Conservation (phyloP, 2,888 invertebrate species). For the Parnassius apollo region DNA sequence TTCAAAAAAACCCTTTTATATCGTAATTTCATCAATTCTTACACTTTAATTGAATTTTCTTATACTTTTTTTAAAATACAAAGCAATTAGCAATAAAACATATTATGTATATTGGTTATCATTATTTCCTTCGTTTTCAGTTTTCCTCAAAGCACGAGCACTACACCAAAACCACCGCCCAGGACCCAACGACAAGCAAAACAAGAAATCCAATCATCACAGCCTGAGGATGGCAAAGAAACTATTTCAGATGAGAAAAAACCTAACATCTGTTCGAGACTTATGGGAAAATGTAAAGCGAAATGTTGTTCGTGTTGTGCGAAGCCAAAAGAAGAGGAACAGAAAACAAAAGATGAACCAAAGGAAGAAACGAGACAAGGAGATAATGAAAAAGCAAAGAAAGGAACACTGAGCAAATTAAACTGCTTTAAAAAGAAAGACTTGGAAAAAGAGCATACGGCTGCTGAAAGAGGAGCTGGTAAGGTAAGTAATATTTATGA, state of each 20-base stretch:
- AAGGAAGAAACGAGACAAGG: slow-evolving; percentile 31
- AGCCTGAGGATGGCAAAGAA: slow-evolving; percentile 34
- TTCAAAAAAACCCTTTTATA: too few species aligned
- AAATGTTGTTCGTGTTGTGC: slow-evolving; percentile 76
- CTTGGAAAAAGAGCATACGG: slow-evolving; percentile 54
- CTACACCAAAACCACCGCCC: slow-evolving; percentile 70
- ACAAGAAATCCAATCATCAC: slow-evolving; percentile 38
- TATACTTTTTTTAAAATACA: too few species aligned
- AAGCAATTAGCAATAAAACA: too few species aligned
- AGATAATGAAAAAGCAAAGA: slow-evolving; percentile 38
- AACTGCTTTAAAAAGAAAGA: slow-evolving; percentile 68
- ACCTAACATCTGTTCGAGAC: slow-evolving; percentile 62
- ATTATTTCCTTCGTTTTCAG: slow-evolving; percentile 39
- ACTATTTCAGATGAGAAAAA: slow-evolving; percentile 40
- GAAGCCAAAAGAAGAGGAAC: slow-evolving; percentile 52
- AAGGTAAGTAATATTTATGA: slow-evolving; percentile 51
- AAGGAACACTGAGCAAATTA: slow-evolving; percentile 55
- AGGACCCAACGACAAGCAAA: slow-evolving; percentile 53
- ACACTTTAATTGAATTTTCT: too few species aligned
- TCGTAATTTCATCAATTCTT: too few species aligned
- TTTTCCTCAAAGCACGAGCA: slow-evolving; percentile 73
- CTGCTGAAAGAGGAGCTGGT: slow-evolving; percentile 65
- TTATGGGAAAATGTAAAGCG: slow-evolving; percentile 65
- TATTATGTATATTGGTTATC: too few species aligned
- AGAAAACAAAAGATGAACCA: slow-evolving; percentile 26